Evolutionary conservation across 2,113 vertebrate species (phyloP), one percentile per base, ranked within the genome.

Genomic region (Neotoma lepida): DNA sequence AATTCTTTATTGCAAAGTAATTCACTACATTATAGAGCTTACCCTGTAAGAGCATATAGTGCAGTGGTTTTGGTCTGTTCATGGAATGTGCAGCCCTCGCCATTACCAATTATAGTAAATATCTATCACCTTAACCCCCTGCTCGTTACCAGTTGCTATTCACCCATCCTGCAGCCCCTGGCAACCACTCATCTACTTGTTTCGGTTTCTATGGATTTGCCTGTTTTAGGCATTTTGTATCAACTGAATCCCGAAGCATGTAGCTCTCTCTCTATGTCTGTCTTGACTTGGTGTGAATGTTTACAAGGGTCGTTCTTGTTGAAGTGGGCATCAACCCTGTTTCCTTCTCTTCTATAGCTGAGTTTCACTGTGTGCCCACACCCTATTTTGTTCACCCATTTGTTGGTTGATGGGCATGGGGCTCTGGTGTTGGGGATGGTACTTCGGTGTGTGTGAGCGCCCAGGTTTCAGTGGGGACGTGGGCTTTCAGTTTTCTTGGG

Each of bases 391-490:
- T 68, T n/a, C 39, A 20, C 39, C 24, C 15, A 35, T 33, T 54
- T 44, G 14, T n/a, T 18, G 4, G 26, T 0, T 58, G 49, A n/a
- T 4, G 18, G 66, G 9, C 35, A 54, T 39, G 10, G 33, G 2
- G 9, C 41, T 41, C 44, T 76, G 63, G 84, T 49, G 13, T 20
- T 74, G 14, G n/a, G 28, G 86, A 35, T 6, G 35, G 44, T 0
- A 2, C 2, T 26, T 4, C 44, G 26, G 1, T 44, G 46, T 78
- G 63, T 15, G 64, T 22, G 30, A 4, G 17, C 0, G 0, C 17
- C 13, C 1, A 44, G 8, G 44, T 30, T 58, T 80, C 56, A 24
- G 9, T 22, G 13, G 54, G 30, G 0, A 30, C 4, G 0, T n/a
- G 18, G 7, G 17, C 56, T 71, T 89, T 33, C 46, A 41, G 0